Evolutionary conservation across 2,888 invertebrate genomes (phyloP).

Genomic region (Morpho helenor): DNA sequence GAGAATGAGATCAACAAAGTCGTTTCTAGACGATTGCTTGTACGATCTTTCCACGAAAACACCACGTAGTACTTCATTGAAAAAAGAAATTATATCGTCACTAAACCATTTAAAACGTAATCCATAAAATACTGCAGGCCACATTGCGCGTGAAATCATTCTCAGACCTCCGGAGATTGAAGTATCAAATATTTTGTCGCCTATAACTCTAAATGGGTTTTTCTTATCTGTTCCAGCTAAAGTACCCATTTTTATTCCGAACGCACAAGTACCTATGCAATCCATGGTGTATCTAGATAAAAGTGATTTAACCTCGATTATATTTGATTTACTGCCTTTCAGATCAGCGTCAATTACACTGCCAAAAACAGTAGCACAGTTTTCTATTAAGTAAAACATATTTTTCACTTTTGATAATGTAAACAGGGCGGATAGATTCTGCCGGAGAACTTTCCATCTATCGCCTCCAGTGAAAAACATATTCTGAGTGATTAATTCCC

Average conservation of each 20-base stretch:
- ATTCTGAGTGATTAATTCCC: slow-evolving; percentile 41
- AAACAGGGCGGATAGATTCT: slow-evolving; percentile 54
- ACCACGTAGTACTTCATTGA: slow-evolving; percentile 33
- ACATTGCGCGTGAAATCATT: slow-evolving; percentile 35
- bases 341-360: slow-evolving; percentile 34
- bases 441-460: slow-evolving; percentile 52
- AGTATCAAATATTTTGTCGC: slow-evolving; percentile 37
- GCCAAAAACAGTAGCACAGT: slow-evolving; percentile 41
- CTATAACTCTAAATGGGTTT: slow-evolving; percentile 40
- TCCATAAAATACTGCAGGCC: slow-evolving; percentile 47
- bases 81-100: slow-evolving; percentile 35
- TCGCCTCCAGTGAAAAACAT: slow-evolving; percentile 50
- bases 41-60: slow-evolving; percentile 39
- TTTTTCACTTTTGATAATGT: slow-evolving; percentile 56
- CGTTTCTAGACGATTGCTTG: slow-evolving; percentile 38
- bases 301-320: slow-evolving; percentile 35
- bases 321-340: slow-evolving; percentile 18
- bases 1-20: slow-evolving; percentile 47
- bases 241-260: slow-evolving; percentile 46
- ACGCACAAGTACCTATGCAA: slow-evolving; percentile 45
- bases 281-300: slow-evolving; percentile 49
- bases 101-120: slow-evolving; percentile 39
- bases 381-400: slow-evolving; percentile 54
- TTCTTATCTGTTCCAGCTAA: slow-evolving; percentile 32
- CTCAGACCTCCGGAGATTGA: slow-evolving; percentile 35